Evolutionary conservation across 2,797 vertebrate genomes (phyloP).

Genomic region (Pseudochromis fuscus): DNA sequence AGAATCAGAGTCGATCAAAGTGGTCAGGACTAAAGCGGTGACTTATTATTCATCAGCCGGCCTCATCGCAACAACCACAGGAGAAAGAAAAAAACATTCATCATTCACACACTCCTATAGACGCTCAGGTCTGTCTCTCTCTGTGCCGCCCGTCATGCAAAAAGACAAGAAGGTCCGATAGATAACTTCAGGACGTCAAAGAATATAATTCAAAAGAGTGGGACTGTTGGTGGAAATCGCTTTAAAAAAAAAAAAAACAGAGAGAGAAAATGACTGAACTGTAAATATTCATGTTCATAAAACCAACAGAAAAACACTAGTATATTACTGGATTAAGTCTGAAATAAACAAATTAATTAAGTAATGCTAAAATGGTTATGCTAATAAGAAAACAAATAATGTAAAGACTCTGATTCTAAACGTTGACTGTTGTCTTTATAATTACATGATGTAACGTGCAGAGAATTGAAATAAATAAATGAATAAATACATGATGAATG

Average conservation of each 20-base stretch:
- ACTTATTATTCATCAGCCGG: slow-evolving; percentile 63
- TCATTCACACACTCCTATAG: slow-evolving; percentile 23
- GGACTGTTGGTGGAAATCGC: not conserved
- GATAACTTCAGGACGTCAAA: slow-evolving; percentile 18
- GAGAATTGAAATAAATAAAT: no score
- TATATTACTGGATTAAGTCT: no score
- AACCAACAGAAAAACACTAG: not conserved
- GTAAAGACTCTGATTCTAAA: no score
- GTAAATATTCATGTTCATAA: not conserved
- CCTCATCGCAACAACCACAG: slow-evolving; percentile 44
- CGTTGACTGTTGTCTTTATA: no score
- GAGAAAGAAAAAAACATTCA: slow-evolving; percentile 35
- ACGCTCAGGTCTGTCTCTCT: slow-evolving; percentile 51
- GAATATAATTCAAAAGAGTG: not conserved
- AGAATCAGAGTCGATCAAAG: slow-evolving; percentile 33
- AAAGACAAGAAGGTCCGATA: slow-evolving; percentile 32
- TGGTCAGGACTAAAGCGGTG: slow-evolving; percentile 52
- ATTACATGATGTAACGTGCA: no score
- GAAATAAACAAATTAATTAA: no score
- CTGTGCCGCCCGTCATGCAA: slow-evolving; percentile 41
- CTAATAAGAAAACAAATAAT: no score
- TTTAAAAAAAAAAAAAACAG: no score
- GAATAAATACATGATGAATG: no score
- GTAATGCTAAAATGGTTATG: no score
- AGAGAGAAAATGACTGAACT: not conserved